Percentiles rank a stretch among this genome's conserved stretches.
Evolutionary conservation across 2,113 vertebrate species (phyloP).

Genomic region (Aphyosemion australe): DNA sequence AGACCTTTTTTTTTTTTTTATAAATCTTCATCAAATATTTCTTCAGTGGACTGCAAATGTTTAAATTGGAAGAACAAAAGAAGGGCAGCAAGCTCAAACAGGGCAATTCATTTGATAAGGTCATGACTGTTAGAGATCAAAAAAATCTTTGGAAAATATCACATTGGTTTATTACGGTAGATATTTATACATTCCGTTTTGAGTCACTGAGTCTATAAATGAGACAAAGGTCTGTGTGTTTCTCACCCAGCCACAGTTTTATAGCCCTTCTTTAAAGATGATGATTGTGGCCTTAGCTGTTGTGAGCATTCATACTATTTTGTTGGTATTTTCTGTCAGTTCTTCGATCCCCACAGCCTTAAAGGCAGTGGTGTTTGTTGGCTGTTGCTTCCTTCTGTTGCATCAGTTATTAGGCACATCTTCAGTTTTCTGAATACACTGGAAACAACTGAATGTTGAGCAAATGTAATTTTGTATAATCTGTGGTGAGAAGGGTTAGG

Average conservation of each 20-base stretch:
- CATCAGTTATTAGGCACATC: neutral
- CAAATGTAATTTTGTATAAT: neutral
- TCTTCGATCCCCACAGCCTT: neutral
- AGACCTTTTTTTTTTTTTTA: constrained; percentile 21
- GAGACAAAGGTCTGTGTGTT: neutral
- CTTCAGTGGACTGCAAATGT: constrained; percentile 39
- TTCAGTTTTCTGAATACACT: neutral
- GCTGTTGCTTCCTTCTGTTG: neutral
- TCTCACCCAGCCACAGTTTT: neutral
- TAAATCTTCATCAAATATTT: constrained; percentile 28
- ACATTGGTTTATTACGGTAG: constrained; percentile 2
- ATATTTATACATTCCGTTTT: neutral
- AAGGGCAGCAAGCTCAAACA: constrained; percentile 24
- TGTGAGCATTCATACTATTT: neutral
- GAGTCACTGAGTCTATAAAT: neutral
- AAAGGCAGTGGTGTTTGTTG: neutral
- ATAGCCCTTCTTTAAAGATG: neutral
- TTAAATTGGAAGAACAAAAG: constrained; percentile 46
- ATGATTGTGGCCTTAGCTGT: neutral
- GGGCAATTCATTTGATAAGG: constrained; percentile 22
- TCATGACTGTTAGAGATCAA: constrained; percentile 25
- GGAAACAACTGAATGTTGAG: neutral
- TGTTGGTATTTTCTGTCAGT: neutral
- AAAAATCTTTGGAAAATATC: constrained; percentile 2
- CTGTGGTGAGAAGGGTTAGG: too few relatives aligned